Conservation (phyloP, 2,113 vertebrate species). For the Oncorhynchus keta region DNA sequence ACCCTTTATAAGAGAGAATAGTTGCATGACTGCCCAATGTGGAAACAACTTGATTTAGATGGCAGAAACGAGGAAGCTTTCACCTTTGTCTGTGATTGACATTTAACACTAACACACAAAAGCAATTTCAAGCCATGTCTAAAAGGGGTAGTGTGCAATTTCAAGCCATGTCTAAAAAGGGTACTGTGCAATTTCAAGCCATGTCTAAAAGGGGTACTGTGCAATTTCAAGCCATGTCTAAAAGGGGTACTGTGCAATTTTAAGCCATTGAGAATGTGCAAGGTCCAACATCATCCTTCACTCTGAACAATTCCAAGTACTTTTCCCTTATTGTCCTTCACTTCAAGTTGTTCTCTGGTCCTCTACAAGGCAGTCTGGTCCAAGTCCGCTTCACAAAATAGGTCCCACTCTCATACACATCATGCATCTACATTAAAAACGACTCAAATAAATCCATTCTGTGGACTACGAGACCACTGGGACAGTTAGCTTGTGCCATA, state of each 20-base stretch:
- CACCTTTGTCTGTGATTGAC: conserved; percentile 5
- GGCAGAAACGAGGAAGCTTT: background rate
- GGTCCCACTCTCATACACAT: conserved; percentile 33
- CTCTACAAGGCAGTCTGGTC: conserved; percentile 53
- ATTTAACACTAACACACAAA: conserved; percentile 19
- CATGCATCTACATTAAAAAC: background rate
- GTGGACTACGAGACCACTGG: conserved; percentile 21
- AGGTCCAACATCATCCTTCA: background rate
- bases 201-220: conserved; percentile 29
- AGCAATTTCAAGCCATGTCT: background rate
- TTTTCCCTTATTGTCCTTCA: background rate
- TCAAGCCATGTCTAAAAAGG: background rate
- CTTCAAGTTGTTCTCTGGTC: conserved; percentile 14
- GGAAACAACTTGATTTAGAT: conserved; percentile 6
- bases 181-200: background rate
- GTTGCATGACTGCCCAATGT: conserved; percentile 4
- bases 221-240: conserved; percentile 36
- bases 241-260: conserved; percentile 47
- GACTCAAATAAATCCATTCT: no score
- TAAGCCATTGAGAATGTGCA: conserved; percentile 29
- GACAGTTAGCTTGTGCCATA: conserved; percentile 24
- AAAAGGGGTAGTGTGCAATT: no score
- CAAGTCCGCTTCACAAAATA: conserved; percentile 25
- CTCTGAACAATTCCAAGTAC: background rate
- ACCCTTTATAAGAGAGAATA: background rate